These are phyloP conservation scores for Narcine bancroftii DNA, from an alignment of 2,113 vertebrate genomes.

Conservation along the genomic window DNA sequence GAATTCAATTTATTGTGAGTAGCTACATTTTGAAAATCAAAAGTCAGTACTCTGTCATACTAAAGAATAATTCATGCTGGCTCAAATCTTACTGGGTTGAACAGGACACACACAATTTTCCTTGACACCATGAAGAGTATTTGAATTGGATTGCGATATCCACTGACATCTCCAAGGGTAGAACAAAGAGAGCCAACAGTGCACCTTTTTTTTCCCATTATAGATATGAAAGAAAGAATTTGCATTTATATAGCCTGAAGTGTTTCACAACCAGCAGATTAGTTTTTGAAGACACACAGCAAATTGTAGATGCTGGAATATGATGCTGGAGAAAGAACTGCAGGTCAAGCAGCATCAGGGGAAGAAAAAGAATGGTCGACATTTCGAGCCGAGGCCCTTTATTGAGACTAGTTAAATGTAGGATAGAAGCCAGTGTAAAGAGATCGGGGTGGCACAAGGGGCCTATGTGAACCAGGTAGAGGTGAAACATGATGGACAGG, in stretches of 20 bases:
- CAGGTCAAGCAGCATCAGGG: no score
- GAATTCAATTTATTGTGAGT: constrained; percentile 18
- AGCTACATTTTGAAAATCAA: neutral
- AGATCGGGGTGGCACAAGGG: no score
- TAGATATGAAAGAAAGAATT: neutral
- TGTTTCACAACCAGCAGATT: neutral
- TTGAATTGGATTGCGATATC: neutral
- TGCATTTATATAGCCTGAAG: constrained; percentile 2
- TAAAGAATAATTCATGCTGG: neutral
- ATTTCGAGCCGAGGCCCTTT: no score
- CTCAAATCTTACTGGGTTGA: neutral
- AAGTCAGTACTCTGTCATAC: neutral
- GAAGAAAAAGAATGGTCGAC: no score
- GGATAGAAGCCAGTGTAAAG: no score
- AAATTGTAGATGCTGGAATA: no score
- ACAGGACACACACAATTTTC: neutral
- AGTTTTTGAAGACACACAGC: no score
- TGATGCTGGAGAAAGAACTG: no score
- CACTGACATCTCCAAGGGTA: neutral
- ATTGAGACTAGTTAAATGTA: no score
- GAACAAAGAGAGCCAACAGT: neutral
- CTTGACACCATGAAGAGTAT: neutral
- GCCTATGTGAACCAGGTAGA: no score
- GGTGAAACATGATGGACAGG: no score
- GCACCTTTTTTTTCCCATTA: neutral